Evolutionary conservation across 2,888 invertebrate genomes (phyloP).

Genomic region (Dendrolimus houi): DNA sequence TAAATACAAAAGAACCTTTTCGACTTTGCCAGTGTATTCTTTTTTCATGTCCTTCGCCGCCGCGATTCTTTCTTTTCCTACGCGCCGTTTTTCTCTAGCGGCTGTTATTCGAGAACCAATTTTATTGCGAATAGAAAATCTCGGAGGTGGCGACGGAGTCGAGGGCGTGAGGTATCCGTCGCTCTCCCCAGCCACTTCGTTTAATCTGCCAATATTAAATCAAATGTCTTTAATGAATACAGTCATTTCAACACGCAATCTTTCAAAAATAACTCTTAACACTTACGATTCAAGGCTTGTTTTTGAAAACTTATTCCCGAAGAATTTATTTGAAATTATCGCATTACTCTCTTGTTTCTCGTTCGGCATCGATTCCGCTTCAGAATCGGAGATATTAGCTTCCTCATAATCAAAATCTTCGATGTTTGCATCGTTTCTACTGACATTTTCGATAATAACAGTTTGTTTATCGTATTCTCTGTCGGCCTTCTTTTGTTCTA

Average conservation of each 20-base stretch:
- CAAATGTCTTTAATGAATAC: conserved; percentile 1
- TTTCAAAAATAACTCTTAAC: conserved; percentile 1
- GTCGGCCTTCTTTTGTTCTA: conserved; percentile 10
- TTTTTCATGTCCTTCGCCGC: conserved; percentile 32
- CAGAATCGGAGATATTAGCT: conserved; percentile 28
- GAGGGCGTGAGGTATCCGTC: conserved; percentile 30
- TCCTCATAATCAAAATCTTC: conserved; percentile 30
- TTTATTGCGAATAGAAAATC: conserved; percentile 43
- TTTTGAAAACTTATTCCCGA: conserved; percentile 29
- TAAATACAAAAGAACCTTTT: conserved; percentile 41
- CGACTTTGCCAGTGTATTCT: conserved; percentile 39
- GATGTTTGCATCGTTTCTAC: conserved; percentile 23
- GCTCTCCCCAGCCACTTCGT: conserved; percentile 36
- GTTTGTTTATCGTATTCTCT: conserved; percentile 16
- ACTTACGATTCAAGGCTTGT: conserved; percentile 62
- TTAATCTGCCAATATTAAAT: conserved; percentile 33
- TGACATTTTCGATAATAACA: conserved; percentile 30
- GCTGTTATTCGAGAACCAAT: conserved; percentile 44
- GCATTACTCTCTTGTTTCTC: conserved; percentile 26
- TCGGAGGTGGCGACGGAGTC: conserved; percentile 27
- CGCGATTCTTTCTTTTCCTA: conserved; percentile 29
- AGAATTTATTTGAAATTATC: conserved; percentile 20
- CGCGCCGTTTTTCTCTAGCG: conserved; percentile 34
- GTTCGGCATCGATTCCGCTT: conserved; percentile 19
- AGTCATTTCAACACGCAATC: neutral